These are phyloP conservation scores for Myioborus miniatus DNA, from an alignment of 2,797 vertebrate species.

Conservation along the genomic window DNA sequence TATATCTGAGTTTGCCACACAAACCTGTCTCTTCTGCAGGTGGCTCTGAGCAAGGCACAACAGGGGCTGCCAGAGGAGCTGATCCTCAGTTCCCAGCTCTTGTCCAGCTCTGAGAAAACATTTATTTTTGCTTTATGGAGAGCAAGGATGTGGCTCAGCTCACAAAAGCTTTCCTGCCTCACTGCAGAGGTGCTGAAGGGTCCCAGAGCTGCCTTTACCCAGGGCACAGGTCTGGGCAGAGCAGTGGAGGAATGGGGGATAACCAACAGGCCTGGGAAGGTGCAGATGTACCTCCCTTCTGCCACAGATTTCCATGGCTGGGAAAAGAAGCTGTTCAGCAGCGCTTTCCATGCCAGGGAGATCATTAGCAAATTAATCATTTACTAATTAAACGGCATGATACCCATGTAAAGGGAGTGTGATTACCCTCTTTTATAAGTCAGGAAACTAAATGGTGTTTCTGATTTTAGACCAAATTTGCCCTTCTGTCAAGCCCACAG, in stretches of 20 bases:
- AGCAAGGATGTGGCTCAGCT: neutral
- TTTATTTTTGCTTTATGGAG: neutral
- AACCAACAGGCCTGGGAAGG: neutral
- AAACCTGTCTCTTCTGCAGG: neutral
- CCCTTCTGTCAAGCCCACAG: neutral
- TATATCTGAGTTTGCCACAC: neutral
- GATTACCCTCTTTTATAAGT: constrained; percentile 42
- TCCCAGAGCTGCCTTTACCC: neutral
- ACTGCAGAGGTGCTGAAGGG: neutral
- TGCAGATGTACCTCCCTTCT: constrained; percentile 59
- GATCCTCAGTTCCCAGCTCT: neutral
- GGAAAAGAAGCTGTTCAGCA: constrained; percentile 53
- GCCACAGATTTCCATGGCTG: constrained; percentile 41
- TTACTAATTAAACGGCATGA: constrained; percentile 69
- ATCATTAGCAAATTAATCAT: constrained; percentile 72
- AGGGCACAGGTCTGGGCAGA: neutral
- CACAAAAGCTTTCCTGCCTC: neutral
- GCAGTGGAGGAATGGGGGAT: neutral
- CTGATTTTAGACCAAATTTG: constrained; percentile 16
- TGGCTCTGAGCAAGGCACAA: neutral
- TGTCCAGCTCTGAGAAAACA: neutral
- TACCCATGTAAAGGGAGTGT: constrained; percentile 54
- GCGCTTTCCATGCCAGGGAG: constrained; percentile 59
- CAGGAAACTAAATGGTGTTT: neutral
- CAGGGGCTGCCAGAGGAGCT: neutral